Evolutionary conservation across 2,113 vertebrate genomes (phyloP), one percentile per base, ranked within the genome.

Genomic region (Cromileptes altivelis): DNA sequence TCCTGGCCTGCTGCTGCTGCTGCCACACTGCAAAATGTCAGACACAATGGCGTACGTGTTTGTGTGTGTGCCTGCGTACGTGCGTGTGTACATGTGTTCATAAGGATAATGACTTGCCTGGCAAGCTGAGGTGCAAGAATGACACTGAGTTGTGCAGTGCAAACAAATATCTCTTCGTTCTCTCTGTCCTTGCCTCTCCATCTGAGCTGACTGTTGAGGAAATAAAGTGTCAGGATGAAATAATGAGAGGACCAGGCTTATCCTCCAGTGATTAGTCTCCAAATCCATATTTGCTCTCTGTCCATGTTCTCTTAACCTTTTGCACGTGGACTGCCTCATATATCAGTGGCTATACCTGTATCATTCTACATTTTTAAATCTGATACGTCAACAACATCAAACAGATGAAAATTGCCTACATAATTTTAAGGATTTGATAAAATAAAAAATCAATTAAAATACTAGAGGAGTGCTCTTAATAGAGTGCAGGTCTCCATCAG

Each of bases 61-160:
- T 27, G 69, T 56, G 45, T 37, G 57, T 62, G 53, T 81, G 53
- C 13, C 50, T 30, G 15, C 12, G 19, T 73, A 18, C 14, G 47
- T 78, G 70, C 5, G 15, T 55, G 56, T 50, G 60, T 76, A 4
- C 40, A 25, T 75, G 65, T 78, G 73, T 65, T 84, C 52, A 61
- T 75, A 21, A 82, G 57, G 84, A 70, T 89, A 87, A 89, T 89
- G 71, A 85, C 72, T 61, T 83, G 82, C 40, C 62, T 73, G 86
- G 75, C 72, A 47, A 85, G 30, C 80, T 77, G 68, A 61, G 63
- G 76, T 77, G 75, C 62, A 64, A 86, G 72, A 92, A 88, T 91
- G 81, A 85, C 85, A 87, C 81, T 62, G 75, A 74, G 77, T 82
- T 88, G 82, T 81, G 64, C 77, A 73, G 63, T 80, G 84, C 73